Percentiles rank a stretch among this genome's conserved stretches.
phyloP scores from a whole-genome alignment of 1,140 invertebrate genomes.

The Ceratoteleas bidentatus region DNA sequence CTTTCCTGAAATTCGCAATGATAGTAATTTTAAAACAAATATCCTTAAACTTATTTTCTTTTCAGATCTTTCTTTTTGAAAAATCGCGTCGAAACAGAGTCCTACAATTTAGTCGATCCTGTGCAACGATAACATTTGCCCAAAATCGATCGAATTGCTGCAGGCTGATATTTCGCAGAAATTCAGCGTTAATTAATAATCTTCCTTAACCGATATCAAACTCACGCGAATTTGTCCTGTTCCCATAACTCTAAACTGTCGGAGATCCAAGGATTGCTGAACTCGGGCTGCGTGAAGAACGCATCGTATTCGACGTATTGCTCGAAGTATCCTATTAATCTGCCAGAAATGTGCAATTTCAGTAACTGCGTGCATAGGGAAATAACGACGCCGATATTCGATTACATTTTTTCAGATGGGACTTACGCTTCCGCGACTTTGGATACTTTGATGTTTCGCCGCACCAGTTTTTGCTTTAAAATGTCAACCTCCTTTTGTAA shows the following conservation, averaged over 20 bases:
- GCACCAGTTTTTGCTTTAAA: conserved; percentile 89
- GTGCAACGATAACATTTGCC: too few relatives aligned
- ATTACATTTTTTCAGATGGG: conserved; percentile 1
- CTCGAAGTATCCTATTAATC: conserved; percentile 96
- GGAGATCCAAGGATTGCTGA: conserved; percentile 98
- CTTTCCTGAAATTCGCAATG: conserved; percentile 85
- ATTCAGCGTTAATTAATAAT: too few relatives aligned
- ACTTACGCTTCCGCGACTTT: conserved; percentile 98
- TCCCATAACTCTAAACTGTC: conserved; percentile 99
- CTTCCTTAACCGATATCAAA: conserved; percentile 37
- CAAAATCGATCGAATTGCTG: too few relatives aligned
- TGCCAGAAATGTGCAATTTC: conserved; percentile 72
- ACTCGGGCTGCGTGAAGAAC: conserved; percentile 93
- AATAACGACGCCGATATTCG: too few relatives aligned
- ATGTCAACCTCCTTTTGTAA: conserved; percentile 85
- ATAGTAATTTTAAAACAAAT: neutral
- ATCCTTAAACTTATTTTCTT: too few relatives aligned
- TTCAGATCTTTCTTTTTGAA: too few relatives aligned
- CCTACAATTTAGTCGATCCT: too few relatives aligned
- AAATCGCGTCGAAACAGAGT: too few relatives aligned
- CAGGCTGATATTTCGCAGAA: too few relatives aligned
- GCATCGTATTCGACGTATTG: conserved; percentile 98
- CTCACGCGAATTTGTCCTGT: conserved; percentile 92
- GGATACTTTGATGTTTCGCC: conserved; percentile 96
- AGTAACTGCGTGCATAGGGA: too few relatives aligned